These are phyloP conservation scores for Microplitis manilae DNA, from an alignment of 2,888 invertebrate species.

Conservation along the genomic window DNA sequence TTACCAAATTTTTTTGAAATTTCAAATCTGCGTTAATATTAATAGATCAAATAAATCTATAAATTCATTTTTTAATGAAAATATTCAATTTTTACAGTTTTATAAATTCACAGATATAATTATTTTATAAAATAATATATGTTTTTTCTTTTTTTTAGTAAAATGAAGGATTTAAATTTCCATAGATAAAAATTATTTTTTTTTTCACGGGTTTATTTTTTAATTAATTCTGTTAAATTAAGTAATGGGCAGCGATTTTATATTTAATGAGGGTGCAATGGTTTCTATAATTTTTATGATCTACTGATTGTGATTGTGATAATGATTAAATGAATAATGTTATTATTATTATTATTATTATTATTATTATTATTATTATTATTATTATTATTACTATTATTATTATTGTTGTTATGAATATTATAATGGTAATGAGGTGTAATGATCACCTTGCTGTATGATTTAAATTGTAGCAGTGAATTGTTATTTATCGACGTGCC, in stretches of 20 bases:
- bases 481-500: constrained; percentile 28
- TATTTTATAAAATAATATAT: too few species aligned
- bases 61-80: too few species aligned
- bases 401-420: background rate
- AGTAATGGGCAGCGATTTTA: constrained; percentile 21
- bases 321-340: background rate
- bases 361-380: background rate
- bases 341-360: background rate
- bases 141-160: too few species aligned
- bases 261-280: constrained; percentile 31
- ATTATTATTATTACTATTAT: background rate
- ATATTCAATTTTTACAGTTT: too few species aligned
- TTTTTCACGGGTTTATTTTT: background rate
- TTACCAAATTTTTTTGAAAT: too few species aligned
- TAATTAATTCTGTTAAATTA: background rate
- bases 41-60: too few species aligned
- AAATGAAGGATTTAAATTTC: too few species aligned
- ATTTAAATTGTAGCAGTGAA: constrained; percentile 40
- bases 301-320: background rate
- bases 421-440: constrained; percentile 9
- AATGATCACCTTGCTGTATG: constrained; percentile 35
- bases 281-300: constrained; percentile 23
- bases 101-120: too few species aligned
- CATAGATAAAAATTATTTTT: background rate
- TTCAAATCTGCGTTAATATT: too few species aligned